phyloP scores from a whole-genome alignment of 2,888 invertebrate genomes.

The Clitarchus hookeri region DNA sequence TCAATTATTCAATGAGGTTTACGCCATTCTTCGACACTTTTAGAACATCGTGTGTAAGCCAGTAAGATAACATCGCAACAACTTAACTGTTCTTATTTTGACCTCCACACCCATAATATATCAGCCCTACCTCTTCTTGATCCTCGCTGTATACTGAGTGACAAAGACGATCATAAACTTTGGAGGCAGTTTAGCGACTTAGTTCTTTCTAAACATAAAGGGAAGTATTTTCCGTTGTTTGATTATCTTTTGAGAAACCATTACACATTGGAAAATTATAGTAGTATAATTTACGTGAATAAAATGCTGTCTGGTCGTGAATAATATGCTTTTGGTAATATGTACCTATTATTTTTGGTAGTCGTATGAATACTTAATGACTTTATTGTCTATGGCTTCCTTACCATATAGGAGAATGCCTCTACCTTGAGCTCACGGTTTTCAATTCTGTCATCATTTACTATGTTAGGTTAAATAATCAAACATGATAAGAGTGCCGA shows the following conservation, averaged over 20 bases:
- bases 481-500: too few species aligned
- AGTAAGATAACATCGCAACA: conserved; percentile 8
- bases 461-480: too few species aligned
- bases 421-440: too few species aligned
- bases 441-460: too few species aligned
- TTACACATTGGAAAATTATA: background rate
- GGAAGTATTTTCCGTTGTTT: background rate
- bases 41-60: background rate
- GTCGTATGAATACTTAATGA: too few species aligned
- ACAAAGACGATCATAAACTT: conserved; percentile 3
- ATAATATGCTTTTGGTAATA: background rate
- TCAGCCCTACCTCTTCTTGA: background rate
- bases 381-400: too few species aligned
- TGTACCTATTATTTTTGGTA: background rate
- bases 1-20: too few species aligned
- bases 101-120: background rate
- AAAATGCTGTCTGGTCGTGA: background rate
- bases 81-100: background rate
- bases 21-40: too few species aligned
- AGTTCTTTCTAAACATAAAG: background rate
- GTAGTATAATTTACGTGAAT: background rate
- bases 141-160: background rate
- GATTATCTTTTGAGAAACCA: background rate
- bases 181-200: background rate
- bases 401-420: too few species aligned